Conservation (phyloP, 2,797 vertebrate genomes). For the Brachyrhaphis roseni region DNA sequence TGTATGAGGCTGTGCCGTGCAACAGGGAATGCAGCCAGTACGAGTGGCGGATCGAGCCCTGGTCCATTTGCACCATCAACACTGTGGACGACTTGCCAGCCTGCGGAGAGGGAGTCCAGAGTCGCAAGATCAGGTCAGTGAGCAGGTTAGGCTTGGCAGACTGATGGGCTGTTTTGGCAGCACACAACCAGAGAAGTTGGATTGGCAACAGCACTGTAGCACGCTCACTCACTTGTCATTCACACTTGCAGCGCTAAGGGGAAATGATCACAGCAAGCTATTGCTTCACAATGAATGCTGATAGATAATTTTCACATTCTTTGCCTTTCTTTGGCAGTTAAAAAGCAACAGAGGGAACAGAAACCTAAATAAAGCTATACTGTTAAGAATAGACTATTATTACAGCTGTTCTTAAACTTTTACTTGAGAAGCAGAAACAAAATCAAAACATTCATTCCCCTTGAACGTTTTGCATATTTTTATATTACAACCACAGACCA, state of each 20-base stretch:
- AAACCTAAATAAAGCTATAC: constrained; percentile 15
- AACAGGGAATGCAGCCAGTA: constrained; percentile 87
- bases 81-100: constrained; percentile 84
- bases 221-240: constrained; percentile 27
- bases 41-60: constrained; percentile 88
- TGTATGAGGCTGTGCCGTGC: constrained; percentile 92
- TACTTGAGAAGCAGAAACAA: constrained; percentile 11
- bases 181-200: constrained; percentile 19
- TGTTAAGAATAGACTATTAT: constrained; percentile 10
- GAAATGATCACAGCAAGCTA: constrained; percentile 43
- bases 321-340: constrained; percentile 19
- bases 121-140: constrained; percentile 90
- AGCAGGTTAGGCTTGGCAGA: constrained; percentile 45
- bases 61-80: constrained; percentile 94
- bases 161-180: constrained; percentile 27
- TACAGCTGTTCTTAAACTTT: constrained; percentile 7
- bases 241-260: constrained; percentile 33
- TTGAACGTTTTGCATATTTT: not conserved
- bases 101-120: constrained; percentile 93
- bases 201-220: constrained; percentile 32
- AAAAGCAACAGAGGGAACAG: constrained; percentile 16
- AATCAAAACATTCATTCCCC: not conserved
- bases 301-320: constrained; percentile 21
- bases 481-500: not conserved
- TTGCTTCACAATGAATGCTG: constrained; percentile 41